Conservation (phyloP, 1,140 invertebrate species). For the Drosophila navojoa region DNA sequence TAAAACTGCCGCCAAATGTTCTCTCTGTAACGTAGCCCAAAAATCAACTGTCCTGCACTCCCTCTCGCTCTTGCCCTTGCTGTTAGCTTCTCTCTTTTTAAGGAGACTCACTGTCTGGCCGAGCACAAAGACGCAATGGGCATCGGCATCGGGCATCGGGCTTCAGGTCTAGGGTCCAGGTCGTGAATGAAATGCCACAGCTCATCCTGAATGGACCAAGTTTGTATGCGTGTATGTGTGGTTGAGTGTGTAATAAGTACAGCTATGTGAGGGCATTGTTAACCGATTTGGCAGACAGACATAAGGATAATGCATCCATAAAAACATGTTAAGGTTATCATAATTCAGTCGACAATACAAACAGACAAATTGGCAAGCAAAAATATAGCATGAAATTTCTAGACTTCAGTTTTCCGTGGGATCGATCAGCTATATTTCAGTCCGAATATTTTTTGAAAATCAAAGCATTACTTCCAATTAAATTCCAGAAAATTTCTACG, state of each 20-base stretch:
- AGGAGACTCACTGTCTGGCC: slow-evolving; percentile 69
- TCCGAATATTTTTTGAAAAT: no score
- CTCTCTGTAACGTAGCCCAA: slow-evolving; percentile 77
- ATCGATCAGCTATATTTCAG: no score
- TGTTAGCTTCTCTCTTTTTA: background rate
- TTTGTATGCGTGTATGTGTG: slow-evolving; percentile 17
- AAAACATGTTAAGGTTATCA: slow-evolving; percentile 66
- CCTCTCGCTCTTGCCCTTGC: background rate
- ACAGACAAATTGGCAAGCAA: slow-evolving; percentile 21
- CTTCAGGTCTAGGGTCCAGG: slow-evolving; percentile 27
- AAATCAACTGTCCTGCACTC: slow-evolving; percentile 32
- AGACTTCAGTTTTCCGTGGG: background rate
- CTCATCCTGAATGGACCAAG: slow-evolving; percentile 56
- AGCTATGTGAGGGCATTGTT: slow-evolving; percentile 49
- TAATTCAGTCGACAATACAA: slow-evolving; percentile 46
- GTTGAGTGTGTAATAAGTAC: slow-evolving; percentile 39
- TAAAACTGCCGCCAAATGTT: slow-evolving; percentile 76
- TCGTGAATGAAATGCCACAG: slow-evolving; percentile 50
- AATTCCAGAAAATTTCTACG: no score
- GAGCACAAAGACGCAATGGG: slow-evolving; percentile 68
- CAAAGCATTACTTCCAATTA: no score
- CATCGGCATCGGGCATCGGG: slow-evolving; percentile 55
- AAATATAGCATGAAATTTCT: slow-evolving; percentile 51
- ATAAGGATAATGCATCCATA: slow-evolving; percentile 72
- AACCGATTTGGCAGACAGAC: slow-evolving; percentile 54